These are phyloP conservation scores for Corythaeola cristata DNA, from an alignment of 2,113 vertebrate genomes.

Conservation along the genomic window DNA sequence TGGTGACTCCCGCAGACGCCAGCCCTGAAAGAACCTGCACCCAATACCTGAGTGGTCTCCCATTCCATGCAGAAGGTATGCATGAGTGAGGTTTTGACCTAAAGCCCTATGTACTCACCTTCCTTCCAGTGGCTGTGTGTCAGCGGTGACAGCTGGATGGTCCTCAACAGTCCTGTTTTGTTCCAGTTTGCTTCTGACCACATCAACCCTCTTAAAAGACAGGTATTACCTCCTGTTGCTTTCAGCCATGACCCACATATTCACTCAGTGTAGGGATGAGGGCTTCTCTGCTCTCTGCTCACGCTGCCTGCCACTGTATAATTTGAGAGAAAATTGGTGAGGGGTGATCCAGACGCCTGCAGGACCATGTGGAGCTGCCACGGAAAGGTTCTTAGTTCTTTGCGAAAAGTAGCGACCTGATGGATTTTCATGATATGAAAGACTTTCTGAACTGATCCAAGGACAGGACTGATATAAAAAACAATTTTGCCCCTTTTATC, in stretches of 20 bases:
- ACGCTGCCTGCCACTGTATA: not conserved
- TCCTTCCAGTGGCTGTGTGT: not conserved
- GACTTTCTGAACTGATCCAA: not conserved
- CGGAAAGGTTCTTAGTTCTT: not conserved
- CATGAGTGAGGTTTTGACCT: not conserved
- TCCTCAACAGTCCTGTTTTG: not conserved
- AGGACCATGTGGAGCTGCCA: not conserved
- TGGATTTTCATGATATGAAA: not conserved
- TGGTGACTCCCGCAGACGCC: not conserved
- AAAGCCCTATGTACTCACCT: not conserved
- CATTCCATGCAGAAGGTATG: not conserved
- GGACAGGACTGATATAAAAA: not conserved
- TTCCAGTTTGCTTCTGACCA: not conserved
- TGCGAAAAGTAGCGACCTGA: not conserved
- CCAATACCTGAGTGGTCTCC: fast-evolving
- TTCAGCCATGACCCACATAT: not conserved
- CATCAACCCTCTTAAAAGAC: not conserved
- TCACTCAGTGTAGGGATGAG: not conserved
- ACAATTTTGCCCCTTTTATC: not conserved
- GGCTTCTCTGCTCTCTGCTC: not conserved
- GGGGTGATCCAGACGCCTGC: not conserved
- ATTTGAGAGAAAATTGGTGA: not conserved
- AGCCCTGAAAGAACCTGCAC: not conserved
- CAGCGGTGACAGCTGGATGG: not conserved
- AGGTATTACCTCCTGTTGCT: not conserved